A percentile compares a stretch with the other conserved stretches of the same genome.
Conservation (phyloP, 2,797 vertebrate species). For the Ciconia nigra region DNA sequence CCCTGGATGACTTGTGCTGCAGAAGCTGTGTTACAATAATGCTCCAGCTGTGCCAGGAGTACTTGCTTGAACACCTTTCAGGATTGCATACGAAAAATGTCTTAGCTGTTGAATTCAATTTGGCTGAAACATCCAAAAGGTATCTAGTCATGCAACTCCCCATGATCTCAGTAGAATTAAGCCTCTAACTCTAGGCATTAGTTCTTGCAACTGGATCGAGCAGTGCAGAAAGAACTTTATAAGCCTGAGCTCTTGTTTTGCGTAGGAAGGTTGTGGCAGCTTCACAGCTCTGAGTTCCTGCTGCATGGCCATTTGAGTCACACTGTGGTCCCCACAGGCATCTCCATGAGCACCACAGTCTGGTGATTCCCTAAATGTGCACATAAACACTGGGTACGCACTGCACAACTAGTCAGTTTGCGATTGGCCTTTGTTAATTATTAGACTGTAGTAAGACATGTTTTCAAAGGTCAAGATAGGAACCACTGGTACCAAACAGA, state of each 20-base stretch:
- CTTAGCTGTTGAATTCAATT: neutral
- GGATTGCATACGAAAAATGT: neutral
- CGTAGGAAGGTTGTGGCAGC: neutral
- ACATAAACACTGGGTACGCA: neutral
- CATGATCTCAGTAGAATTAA: neutral
- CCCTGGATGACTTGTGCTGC: neutral
- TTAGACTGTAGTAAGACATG: neutral
- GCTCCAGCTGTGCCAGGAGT: neutral
- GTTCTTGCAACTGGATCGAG: neutral
- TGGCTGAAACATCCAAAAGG: neutral
- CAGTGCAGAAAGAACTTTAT: neutral
- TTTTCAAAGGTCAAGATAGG: conserved; percentile 26
- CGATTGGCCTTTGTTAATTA: neutral
- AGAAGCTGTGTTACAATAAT: neutral
- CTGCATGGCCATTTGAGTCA: neutral
- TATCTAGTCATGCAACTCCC: neutral
- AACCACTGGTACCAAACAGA: neutral
- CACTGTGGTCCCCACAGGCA: neutral
- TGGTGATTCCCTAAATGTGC: neutral
- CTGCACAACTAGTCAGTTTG: neutral
- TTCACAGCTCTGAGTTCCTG: neutral
- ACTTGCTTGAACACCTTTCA: neutral
- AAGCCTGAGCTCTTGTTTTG: neutral
- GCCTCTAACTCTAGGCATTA: neutral
- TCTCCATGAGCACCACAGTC: neutral